Percentiles rank a stretch among this genome's conserved stretches.
Evolutionary conservation across 2,113 vertebrate genomes (phyloP).

Genomic region (Chionis minor): DNA sequence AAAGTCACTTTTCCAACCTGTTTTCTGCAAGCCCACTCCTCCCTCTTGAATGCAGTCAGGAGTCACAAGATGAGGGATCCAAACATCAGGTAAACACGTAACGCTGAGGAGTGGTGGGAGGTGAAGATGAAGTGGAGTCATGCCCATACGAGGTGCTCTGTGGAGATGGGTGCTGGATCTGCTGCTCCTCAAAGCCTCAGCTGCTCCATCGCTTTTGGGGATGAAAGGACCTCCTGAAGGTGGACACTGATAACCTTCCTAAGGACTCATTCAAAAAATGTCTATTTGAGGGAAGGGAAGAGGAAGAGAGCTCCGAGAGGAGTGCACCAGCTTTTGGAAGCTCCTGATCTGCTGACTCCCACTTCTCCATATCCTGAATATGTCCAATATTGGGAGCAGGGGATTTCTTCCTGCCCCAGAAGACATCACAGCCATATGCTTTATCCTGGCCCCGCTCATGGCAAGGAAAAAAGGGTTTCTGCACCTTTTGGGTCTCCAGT

Average conservation of each 20-base stretch:
- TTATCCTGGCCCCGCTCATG: neutral
- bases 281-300: neutral
- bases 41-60: neutral
- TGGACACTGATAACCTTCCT: neutral
- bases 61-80: neutral
- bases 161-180: neutral
- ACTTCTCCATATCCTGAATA: neutral
- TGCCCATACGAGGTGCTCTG: neutral
- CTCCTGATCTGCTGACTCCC: neutral
- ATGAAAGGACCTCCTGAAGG: neutral
- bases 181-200: neutral
- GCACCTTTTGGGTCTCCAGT: neutral
- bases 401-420: neutral
- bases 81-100: neutral
- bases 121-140: neutral
- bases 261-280: neutral
- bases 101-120: neutral
- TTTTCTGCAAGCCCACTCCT: neutral
- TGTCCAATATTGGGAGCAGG: neutral
- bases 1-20: neutral
- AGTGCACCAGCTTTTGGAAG: neutral
- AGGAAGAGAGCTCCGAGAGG: neutral
- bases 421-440: neutral
- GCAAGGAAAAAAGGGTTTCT: neutral
- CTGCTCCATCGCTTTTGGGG: neutral